These are phyloP conservation scores for Microctonus aethiopoides DNA, from an alignment of 2,888 invertebrate genomes.

Conservation along the genomic window DNA sequence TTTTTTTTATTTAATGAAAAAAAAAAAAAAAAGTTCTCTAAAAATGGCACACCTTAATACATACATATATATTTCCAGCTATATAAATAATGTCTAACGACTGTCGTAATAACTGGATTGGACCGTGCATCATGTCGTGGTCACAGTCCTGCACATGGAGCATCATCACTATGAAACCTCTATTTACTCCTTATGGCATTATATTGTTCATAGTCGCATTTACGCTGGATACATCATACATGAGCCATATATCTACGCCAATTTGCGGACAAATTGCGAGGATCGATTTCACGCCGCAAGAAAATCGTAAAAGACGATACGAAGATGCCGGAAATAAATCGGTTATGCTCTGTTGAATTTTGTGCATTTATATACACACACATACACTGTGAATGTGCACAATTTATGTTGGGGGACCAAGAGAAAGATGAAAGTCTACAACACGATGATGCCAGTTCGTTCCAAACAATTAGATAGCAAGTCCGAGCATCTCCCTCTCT, in stretches of 20 bases:
- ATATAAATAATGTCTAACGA: constrained; percentile 10
- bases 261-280: constrained; percentile 15
- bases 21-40: too few species aligned
- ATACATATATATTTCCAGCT: neutral
- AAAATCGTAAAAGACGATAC: constrained; percentile 17
- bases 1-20: too few species aligned
- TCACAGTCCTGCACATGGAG: constrained; percentile 13
- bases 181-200: constrained; percentile 16
- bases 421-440: constrained; percentile 52
- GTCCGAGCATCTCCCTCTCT: constrained; percentile 43
- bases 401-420: neutral
- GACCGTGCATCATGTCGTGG: constrained; percentile 8
- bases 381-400: neutral
- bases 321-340: constrained; percentile 22
- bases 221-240: neutral
- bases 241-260: neutral
- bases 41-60: too few species aligned
- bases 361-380: neutral
- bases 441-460: constrained; percentile 42
- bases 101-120: constrained; percentile 16
- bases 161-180: constrained; percentile 34
- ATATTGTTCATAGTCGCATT: constrained; percentile 15
- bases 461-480: constrained; percentile 57
- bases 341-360: neutral
- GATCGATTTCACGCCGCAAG: constrained; percentile 29